Evolutionary conservation across 2,888 invertebrate species (phyloP), one percentile per base, ranked within the genome.

Genomic region (Microctonus aethiopoides): DNA sequence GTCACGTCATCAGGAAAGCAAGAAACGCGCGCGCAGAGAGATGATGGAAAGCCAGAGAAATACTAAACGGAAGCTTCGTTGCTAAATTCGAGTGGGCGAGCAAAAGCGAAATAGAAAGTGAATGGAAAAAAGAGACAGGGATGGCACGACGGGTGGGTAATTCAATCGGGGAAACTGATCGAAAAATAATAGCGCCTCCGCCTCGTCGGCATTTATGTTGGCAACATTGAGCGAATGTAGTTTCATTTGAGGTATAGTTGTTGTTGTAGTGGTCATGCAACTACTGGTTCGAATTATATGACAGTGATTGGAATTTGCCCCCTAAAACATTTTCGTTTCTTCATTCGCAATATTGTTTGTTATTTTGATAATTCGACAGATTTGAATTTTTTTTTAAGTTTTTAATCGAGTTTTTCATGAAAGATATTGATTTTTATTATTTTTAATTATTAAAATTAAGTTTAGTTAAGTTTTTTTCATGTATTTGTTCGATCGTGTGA

Each of bases 91-190:
- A 41, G 41, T 41, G 41, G 41, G n/a, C 13, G 41, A n/a, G 41
- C n/a, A 41, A n/a, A 39, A 61, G 36, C n/a, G 26, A 39, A 3
- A 11, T 5, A 51, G 11, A 51, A 9, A 62, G 29, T 16, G 9
- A 11, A 2, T 7, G 32, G 9, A 24, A 29, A 13, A 26, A 16
- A 24, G 72, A 59, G 68, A 65, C 59, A 66, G 71, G 22, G 67
- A 72, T 73, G 63, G 52, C 68, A 61, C 76, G 74, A 68, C 69
- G 76, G 76, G 73, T 74, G 71, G 76, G 74, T 84, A 86, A 86
- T 85, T 80, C 83, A 85, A 86, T 86, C 84, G 82, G 83, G 79
- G 81, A 83, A 83, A 81, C 81, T 83, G 86, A 86, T 86, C 81
- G 85, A 82, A 84, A 84, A 84, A 85, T 84, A 85, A 85, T 84